These are phyloP conservation scores for Eremophila alpestris DNA, from an alignment of 2,797 vertebrate genomes.

Conservation along the genomic window DNA sequence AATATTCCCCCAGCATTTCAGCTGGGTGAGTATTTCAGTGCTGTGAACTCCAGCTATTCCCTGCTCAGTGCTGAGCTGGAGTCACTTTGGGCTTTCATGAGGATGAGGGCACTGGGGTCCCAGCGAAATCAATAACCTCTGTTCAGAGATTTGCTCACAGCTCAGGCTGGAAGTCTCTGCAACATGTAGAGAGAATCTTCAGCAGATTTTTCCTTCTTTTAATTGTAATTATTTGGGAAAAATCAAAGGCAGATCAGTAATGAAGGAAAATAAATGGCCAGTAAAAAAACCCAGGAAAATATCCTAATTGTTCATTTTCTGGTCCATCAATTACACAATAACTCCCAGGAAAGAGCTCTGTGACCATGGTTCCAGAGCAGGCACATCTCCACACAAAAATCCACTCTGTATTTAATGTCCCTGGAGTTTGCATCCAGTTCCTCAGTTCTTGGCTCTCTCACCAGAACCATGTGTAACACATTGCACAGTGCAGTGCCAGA, in stretches of 20 bases:
- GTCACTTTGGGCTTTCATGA: background rate
- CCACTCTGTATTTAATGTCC: background rate
- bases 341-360: background rate
- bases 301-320: background rate
- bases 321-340: background rate
- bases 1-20: slow-evolving; percentile 1
- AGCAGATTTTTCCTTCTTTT: background rate
- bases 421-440: background rate
- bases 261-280: background rate
- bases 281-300: background rate
- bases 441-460: background rate
- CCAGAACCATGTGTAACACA: background rate
- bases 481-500: background rate
- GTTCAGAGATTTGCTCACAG: background rate
- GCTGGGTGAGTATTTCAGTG: background rate
- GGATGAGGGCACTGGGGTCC: background rate
- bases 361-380: background rate
- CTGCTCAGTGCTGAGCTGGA: background rate
- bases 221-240: background rate
- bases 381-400: background rate
- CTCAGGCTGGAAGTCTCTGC: background rate
- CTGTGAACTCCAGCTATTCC: background rate
- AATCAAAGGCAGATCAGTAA: background rate
- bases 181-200: background rate
- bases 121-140: background rate